Base-by-base conservation (phyloP, 1,140 invertebrate genomes). In the Eubasilissa regina region DNA sequence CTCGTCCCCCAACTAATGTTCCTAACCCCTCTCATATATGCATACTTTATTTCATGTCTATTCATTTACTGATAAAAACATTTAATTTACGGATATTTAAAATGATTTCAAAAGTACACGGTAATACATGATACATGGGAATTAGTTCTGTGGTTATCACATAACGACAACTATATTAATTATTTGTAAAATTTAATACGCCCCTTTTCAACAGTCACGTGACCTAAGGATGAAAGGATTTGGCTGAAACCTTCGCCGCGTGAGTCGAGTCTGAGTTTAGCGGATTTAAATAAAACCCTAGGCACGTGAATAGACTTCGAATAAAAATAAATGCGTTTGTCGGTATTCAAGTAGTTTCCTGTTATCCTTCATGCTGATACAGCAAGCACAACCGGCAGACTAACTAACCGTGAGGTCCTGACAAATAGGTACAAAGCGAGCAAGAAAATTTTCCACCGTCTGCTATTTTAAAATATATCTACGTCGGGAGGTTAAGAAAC, bases 321-420 rank as follows among this genome's bases (percentile, higher is more conserved):
- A 70, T 70, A 70, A 47, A 64, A 64, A 64, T 64, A 64, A 64
- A 64, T 64, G 60, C 60, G 60, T 64, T 64, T 64, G 19, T 25
- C 12, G 19, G 25, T 10, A 64, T 43, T n/a, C 60, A 25, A 43
- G 55, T 21, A 58, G 55, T 58, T n/a, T 64, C 60, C 35, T 64
- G 60, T 64, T 64, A 64, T 64, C 60, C 35, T 3, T 25, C 35
- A 25, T 44, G 60, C 60, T 64, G 60, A 64, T 13, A n/a, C 60
- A 35, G 60, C 60, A 11, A 21, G 60, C 60, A 64, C 60, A 64
- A 43, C 19, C 35, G 60, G 35, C 3, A 25, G n/a, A 43, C 60
- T 64, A 64, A 64, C 60, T 64, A 64, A 64, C 60, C 60, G 60
- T 64, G 13, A 64, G 60, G 60, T 43, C 60, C 35, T 25, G 60